Evolutionary conservation across 2,113 vertebrate genomes (phyloP), one percentile per base, ranked within the genome.

Genomic region (Eulacestoma nigropectus): DNA sequence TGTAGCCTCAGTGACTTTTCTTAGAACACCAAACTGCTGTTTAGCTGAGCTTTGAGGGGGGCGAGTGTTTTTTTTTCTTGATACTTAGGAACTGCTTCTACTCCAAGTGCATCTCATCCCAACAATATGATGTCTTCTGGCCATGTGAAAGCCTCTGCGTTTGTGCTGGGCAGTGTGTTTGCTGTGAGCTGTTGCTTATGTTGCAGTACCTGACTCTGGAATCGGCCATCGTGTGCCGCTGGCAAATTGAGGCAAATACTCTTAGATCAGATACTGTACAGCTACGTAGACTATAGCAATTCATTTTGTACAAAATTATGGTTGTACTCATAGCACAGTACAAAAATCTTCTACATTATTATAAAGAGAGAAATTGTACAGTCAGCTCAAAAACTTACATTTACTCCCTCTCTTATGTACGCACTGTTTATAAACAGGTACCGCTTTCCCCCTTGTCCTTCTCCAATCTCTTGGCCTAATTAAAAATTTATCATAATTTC

Each of bases 201-300:
- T 16, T 88, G 32, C n/a, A 35, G 11, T 26, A 18, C 7, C 0
- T 26, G 37, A 16, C 16, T 44, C 13, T 1, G 3, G 33, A 76
- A 41, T 16, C 0, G 0, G 26, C 20, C 6, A 2, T 29, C 0
- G 0, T 39, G 4, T 85, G 23, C 46, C 10, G 2, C 62, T 76
- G 33, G 18, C 27, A 52, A 39, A 52, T 2, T 15, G 19, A 16
- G 29, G 18, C 1, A 22, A 41, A 19, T 27, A 7, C 25, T 30
- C 3, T 60, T 68, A 33, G 33, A 39, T 64, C 19, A 26, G 26
- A 56, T 80, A 30, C 0, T 4, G 10, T 47, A 17, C 22, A 26
- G 15, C 84, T 77, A 15, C 16, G 37, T 93, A 22, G 11, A 37
- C 16, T 44, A 1, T 41, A n/a, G 15, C 23, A 39, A 3, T 33